These are phyloP conservation scores for Pseudomyrmex dendroicus DNA, from an alignment of 1,140 invertebrate genomes.

Conservation along the genomic window DNA sequence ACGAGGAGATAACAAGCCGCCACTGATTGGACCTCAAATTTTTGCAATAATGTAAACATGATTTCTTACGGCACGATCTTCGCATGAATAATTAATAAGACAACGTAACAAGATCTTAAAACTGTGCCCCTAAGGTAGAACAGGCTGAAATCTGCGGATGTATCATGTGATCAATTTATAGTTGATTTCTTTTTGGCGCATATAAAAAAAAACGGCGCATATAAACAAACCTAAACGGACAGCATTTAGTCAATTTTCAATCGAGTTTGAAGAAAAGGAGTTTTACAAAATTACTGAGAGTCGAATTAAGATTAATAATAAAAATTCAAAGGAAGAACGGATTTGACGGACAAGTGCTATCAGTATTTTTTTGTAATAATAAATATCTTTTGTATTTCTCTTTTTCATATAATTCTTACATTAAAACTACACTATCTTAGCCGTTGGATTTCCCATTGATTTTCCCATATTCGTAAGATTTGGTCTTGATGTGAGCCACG, in stretches of 20 bases:
- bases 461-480: slow-evolving; percentile 23
- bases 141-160: neutral
- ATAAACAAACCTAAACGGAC: no score
- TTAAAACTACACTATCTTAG: neutral
- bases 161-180: neutral
- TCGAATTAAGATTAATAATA: no score
- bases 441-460: neutral
- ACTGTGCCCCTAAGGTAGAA: no score
- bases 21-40: slow-evolving; percentile 2
- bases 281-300: no score
- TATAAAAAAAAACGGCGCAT: no score
- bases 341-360: neutral
- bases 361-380: neutral
- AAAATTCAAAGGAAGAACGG: no score
- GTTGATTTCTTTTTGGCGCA: no score
- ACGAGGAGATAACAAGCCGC: neutral
- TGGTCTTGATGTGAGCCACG: slow-evolving; percentile 16
- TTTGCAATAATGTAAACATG: neutral
- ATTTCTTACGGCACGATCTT: neutral
- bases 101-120: neutral
- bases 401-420: neutral
- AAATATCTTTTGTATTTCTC: neutral
- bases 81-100: slow-evolving; percentile 10
- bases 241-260: no score
- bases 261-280: no score